A percentile compares a stretch with the other conserved stretches of the same genome.
phyloP scores from a whole-genome alignment of 2,888 invertebrate genomes.

The Apantesis nais region DNA sequence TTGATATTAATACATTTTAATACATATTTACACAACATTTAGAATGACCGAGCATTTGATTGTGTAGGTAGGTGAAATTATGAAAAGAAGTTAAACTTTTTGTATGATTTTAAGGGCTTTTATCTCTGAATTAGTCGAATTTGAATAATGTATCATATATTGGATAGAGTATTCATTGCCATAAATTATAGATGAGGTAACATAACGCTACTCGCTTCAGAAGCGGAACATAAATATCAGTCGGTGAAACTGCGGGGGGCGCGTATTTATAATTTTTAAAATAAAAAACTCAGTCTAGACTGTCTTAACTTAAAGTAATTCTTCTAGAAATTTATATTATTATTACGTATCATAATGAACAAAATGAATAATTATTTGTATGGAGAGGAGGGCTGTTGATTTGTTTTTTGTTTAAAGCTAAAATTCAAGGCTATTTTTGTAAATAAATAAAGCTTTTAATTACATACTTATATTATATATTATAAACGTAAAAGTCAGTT shows the following conservation, averaged over 20 bases:
- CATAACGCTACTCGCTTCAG: neutral
- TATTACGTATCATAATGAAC: neutral
- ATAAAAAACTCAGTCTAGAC: neutral
- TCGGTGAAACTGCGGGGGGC: neutral
- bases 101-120: neutral
- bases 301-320: too few relatives aligned
- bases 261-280: neutral
- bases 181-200: neutral
- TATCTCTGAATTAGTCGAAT: neutral
- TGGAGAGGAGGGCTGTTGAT: too few relatives aligned
- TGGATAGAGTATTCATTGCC: neutral
- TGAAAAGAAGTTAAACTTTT: neutral
- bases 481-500: too few relatives aligned
- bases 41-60: neutral
- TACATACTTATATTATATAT: too few relatives aligned
- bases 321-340: too few relatives aligned
- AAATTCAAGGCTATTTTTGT: too few relatives aligned
- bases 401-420: too few relatives aligned
- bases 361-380: neutral
- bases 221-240: neutral
- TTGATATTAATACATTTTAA: conserved; percentile 15
- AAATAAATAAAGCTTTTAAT: too few relatives aligned
- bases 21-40: neutral
- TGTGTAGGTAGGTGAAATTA: too few relatives aligned
- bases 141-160: neutral